These are phyloP conservation scores for Philonicus albiceps DNA, from an alignment of 2,888 invertebrate genomes.

Conservation along the genomic window DNA sequence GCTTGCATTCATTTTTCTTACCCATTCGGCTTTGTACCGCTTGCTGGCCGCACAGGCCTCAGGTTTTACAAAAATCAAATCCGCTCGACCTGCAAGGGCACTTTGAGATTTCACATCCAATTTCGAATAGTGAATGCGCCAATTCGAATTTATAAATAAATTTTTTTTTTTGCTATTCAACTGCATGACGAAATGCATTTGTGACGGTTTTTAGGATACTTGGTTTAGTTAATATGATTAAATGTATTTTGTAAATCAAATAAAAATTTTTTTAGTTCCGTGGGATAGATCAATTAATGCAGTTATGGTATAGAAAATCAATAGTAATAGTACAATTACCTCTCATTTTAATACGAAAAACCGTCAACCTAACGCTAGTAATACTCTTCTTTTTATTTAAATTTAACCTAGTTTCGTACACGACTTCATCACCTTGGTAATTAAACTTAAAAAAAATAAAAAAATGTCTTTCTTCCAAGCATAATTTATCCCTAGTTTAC, in stretches of 20 bases:
- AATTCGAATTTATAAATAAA: neutral
- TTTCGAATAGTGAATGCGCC: neutral
- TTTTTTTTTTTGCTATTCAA: neutral
- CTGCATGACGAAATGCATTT: neutral
- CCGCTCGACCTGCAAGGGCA: slow-evolving; percentile 1
- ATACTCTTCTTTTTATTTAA: neutral
- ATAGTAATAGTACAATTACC: too few species aligned
- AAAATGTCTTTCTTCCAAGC: neutral
- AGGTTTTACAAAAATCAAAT: neutral
- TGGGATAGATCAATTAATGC: too few species aligned
- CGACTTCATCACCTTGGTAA: neutral
- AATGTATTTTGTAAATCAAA: too few species aligned
- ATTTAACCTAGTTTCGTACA: neutral
- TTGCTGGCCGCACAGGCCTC: neutral
- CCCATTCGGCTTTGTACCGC: neutral
- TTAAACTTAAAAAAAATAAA: neutral
- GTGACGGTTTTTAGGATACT: neutral
- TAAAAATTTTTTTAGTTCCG: too few species aligned
- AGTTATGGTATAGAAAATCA: too few species aligned
- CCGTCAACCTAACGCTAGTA: too few species aligned
- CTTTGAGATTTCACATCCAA: neutral
- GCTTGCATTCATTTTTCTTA: neutral
- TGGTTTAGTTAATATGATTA: too few species aligned
- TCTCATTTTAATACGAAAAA: neutral
- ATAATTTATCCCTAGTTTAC: neutral